phyloP scores from a whole-genome alignment of 2,797 vertebrate genomes.

The Macroramphosus scolopax region DNA sequence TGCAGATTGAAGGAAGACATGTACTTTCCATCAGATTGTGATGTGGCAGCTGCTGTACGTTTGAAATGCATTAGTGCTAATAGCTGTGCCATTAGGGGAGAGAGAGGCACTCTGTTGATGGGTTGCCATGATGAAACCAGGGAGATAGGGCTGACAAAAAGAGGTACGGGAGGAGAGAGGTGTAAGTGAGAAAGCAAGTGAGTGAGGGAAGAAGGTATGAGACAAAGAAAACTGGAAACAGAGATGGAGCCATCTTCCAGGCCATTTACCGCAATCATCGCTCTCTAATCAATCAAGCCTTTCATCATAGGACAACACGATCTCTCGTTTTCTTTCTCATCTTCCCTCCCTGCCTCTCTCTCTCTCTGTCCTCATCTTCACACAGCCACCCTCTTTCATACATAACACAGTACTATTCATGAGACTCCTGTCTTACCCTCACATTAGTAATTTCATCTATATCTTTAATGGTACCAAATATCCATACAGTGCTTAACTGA shows the following conservation, averaged over 20 bases:
- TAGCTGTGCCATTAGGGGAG: slow-evolving; percentile 86
- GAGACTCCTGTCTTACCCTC: slow-evolving; percentile 32
- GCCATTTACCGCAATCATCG: slow-evolving; percentile 84
- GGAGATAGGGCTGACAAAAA: slow-evolving; percentile 47
- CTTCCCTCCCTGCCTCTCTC: slow-evolving; percentile 31
- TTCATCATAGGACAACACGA: slow-evolving; percentile 81
- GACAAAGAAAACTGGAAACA: slow-evolving; percentile 70
- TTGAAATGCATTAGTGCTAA: slow-evolving; percentile 91
- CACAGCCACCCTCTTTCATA: slow-evolving; percentile 55
- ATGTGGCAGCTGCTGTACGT: slow-evolving; percentile 87
- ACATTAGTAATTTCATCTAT: slow-evolving; percentile 22
- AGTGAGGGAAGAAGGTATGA: slow-evolving; percentile 71
- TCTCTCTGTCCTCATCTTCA: slow-evolving; percentile 46
- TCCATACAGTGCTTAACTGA: neutral
- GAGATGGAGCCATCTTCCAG: slow-evolving; percentile 81
- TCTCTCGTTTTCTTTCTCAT: slow-evolving; percentile 48
- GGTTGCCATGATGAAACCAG: slow-evolving; percentile 80
- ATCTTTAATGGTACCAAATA: slow-evolving; percentile 4
- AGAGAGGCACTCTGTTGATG: slow-evolving; percentile 81
- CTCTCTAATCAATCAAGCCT: slow-evolving; percentile 85
- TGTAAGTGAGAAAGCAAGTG: slow-evolving; percentile 68
- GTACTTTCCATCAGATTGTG: slow-evolving; percentile 81
- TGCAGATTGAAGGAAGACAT: slow-evolving; percentile 67
- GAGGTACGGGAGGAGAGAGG: slow-evolving; percentile 44
- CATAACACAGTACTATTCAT: slow-evolving; percentile 42